Conservation (phyloP, 2,113 vertebrate species). For the Tamias sibiricus region DNA sequence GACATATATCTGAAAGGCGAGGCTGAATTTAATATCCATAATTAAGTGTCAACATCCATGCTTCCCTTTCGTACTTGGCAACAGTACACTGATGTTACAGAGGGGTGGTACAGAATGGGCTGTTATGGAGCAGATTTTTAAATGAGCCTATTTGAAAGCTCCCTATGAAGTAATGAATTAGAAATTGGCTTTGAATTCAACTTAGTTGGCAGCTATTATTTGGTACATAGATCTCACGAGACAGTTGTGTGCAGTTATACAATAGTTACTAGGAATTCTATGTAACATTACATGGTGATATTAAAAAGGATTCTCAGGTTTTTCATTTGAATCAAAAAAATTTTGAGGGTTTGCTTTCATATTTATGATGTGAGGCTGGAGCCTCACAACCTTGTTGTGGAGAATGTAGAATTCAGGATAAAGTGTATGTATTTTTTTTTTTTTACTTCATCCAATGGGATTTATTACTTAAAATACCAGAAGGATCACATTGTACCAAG, state of each 20-base stretch:
- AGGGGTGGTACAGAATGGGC: background rate
- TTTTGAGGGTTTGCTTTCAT: constrained; percentile 48
- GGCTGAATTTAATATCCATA: constrained; percentile 69
- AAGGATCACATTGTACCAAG: constrained; percentile 10
- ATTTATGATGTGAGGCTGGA: background rate
- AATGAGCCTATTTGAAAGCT: constrained; percentile 65
- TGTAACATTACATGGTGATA: background rate
- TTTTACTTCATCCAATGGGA: constrained; percentile 8
- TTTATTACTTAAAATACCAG: constrained; percentile 60
- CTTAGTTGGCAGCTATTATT: constrained; percentile 62
- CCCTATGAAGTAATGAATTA: constrained; percentile 53
- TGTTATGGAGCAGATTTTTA: constrained; percentile 55
- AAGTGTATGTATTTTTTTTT: background rate
- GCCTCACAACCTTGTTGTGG: background rate
- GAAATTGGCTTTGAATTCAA: constrained; percentile 69
- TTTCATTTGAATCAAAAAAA: background rate
- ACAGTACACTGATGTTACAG: constrained; percentile 24
- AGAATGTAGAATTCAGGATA: constrained; percentile 51
- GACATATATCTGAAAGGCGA: constrained; percentile 57
- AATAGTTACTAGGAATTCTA: constrained; percentile 41
- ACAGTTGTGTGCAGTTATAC: background rate
- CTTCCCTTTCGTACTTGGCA: constrained; percentile 39
- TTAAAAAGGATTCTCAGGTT: constrained; percentile 48
- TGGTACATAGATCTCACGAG: constrained; percentile 44
- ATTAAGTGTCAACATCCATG: constrained; percentile 67